Conservation (phyloP, 2,797 vertebrate species). For the Naso thynnoides region DNA sequence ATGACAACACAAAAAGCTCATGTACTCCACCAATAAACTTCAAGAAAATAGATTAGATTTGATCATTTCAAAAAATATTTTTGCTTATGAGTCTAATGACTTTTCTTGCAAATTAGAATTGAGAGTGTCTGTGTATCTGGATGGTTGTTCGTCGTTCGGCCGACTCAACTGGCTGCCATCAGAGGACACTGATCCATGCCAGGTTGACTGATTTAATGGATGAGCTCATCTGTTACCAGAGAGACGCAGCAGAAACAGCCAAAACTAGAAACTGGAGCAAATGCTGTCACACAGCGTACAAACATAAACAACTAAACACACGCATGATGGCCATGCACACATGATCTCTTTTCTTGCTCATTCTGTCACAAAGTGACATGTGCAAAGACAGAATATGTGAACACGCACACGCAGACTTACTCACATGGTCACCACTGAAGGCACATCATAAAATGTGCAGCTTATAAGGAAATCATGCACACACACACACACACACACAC, state of each 20-base stretch:
- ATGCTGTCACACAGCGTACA: constrained; percentile 22
- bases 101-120: too few species aligned
- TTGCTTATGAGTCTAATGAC: too few species aligned
- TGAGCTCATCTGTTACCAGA: constrained; percentile 58
- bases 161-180: constrained; percentile 5
- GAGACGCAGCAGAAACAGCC: constrained; percentile 1
- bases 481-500: background rate
- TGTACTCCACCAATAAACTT: too few species aligned
- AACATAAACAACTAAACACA: constrained; percentile 6
- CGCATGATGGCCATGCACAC: background rate
- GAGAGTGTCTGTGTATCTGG: too few species aligned
- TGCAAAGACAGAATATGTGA: background rate
- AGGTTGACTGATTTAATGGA: constrained; percentile 42
- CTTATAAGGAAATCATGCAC: background rate
- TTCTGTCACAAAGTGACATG: background rate
- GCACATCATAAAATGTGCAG: background rate
- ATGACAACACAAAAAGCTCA: too few species aligned
- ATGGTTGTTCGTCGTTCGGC: background rate
- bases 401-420: background rate
- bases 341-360: constrained; percentile 15
- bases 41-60: too few species aligned
- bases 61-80: too few species aligned
- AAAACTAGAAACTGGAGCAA: constrained; percentile 54
- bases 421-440: background rate
- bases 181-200: constrained; percentile 33